phyloP scores from a whole-genome alignment of 2,113 vertebrate species.

The Aspiorhynchus laticeps region DNA sequence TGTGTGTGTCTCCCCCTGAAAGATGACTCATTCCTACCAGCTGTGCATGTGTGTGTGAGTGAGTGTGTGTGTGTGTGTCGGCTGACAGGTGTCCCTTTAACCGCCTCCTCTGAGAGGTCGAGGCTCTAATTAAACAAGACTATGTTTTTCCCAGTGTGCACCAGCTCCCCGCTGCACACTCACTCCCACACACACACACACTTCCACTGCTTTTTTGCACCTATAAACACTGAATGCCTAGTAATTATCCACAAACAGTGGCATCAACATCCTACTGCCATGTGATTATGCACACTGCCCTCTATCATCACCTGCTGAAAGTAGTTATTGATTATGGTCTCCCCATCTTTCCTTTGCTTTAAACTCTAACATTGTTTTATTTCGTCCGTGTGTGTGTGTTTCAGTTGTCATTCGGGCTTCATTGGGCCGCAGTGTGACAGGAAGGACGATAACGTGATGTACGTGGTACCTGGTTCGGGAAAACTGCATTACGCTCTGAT shows the following conservation, averaged over 20 bases:
- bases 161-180: neutral
- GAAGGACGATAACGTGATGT: conserved; percentile 98
- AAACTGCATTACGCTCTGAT: conserved; percentile 98
- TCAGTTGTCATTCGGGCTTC: conserved; percentile 95
- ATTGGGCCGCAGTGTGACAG: conserved; percentile 97
- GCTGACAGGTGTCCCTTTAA: conserved; percentile 25
- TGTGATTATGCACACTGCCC: neutral
- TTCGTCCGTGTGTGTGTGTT: conserved; percentile 2
- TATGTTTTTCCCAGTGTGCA: conserved; percentile 31
- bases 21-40: conserved; percentile 9
- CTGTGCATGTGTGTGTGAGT: conserved; percentile 34
- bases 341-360: neutral
- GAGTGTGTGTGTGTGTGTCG: conserved; percentile 33
- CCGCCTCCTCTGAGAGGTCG: conserved; percentile 21
- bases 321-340: neutral
- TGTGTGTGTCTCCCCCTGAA: neutral
- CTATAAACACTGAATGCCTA: neutral
- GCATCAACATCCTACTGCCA: conserved; percentile 13
- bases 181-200: conserved; percentile 11
- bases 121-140: conserved; percentile 35
- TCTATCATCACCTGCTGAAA: neutral
- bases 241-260: conserved; percentile 1
- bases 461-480: conserved; percentile 95
- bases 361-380: neutral
- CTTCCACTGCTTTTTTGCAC: conserved; percentile 3